Percentiles rank a stretch among this genome's conserved stretches.
These are phyloP conservation scores for Lepidotrigona ventralis DNA, from an alignment of 1,140 invertebrate species.

Conservation along the genomic window DNA sequence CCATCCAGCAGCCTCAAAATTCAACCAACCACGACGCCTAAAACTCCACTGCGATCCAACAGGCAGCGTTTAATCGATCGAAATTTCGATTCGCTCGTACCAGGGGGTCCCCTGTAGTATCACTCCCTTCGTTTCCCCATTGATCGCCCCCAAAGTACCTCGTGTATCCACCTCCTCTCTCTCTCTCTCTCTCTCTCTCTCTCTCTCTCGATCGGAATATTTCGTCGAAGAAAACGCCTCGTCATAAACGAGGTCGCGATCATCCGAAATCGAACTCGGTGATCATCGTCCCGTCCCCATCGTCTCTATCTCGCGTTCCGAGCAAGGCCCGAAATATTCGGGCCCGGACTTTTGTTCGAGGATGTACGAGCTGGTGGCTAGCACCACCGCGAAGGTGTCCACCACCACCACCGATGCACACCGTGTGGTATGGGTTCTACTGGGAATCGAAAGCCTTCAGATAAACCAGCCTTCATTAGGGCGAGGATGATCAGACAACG, in stretches of 20 bases:
- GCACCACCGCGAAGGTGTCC: conserved; percentile 79
- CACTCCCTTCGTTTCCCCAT: conserved; percentile 22
- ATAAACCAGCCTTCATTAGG: conserved; percentile 81
- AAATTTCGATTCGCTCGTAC: neutral
- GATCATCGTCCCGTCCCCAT: neutral
- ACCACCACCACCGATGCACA: conserved; percentile 67
- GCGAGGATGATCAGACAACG: conserved; percentile 80
- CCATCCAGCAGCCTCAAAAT: neutral
- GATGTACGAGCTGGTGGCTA: conserved; percentile 77
- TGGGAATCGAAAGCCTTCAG: conserved; percentile 80
- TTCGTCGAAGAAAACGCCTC: neutral
- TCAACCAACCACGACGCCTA: neutral
- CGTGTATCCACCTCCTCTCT: no score
- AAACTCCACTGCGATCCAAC: neutral
- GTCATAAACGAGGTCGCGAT: neutral
- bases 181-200: no score
- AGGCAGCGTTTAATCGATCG: neutral
- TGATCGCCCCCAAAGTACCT: neutral
- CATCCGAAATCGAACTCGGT: neutral
- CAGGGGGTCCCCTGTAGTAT: conserved; percentile 2
- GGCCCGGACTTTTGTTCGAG: conserved; percentile 72
- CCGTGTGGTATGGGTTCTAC: conserved; percentile 79
- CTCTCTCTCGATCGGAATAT: neutral
- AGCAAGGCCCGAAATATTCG: neutral
- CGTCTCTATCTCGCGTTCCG: neutral